Conservation (phyloP, 1,140 invertebrate genomes). For the Cecropterus lyciades region DNA sequence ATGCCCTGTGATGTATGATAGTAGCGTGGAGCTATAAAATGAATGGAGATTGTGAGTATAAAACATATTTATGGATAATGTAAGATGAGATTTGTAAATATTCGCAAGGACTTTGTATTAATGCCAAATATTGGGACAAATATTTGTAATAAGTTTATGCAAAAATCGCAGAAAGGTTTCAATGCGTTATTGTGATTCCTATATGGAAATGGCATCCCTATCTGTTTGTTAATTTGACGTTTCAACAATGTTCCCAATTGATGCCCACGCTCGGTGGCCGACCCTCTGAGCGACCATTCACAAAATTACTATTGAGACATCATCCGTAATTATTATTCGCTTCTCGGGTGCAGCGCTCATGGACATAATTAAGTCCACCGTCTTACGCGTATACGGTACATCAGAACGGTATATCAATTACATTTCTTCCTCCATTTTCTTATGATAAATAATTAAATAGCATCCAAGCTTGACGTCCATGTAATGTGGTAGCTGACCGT, state of each 20-base stretch:
- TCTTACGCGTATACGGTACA: not conserved
- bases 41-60: not conserved
- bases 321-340: slow-evolving; percentile 58
- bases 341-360: slow-evolving; percentile 1
- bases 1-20: slow-evolving; percentile 22
- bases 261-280: slow-evolving; percentile 65
- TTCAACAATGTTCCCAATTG: slow-evolving; percentile 71
- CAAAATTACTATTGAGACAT: slow-evolving; percentile 71
- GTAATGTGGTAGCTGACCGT: not conserved
- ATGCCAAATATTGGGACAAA: not conserved
- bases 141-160: not conserved
- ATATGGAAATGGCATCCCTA: slow-evolving; percentile 39
- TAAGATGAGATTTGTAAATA: not conserved
- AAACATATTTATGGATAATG: slow-evolving; percentile 1
- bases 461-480: slow-evolving; percentile 4
- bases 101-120: not conserved
- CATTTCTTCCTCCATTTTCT: slow-evolving; percentile 9
- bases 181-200: not conserved
- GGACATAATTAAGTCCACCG: not conserved
- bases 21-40: not conserved
- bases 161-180: not conserved
- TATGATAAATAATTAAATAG: slow-evolving; percentile 6
- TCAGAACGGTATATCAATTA: slow-evolving; percentile 15
- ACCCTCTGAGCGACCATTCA: slow-evolving; percentile 60
- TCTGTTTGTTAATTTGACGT: slow-evolving; percentile 68